Evolutionary conservation across 2,113 vertebrate genomes (phyloP).

Genomic region (Xiphophorus maculatus): DNA sequence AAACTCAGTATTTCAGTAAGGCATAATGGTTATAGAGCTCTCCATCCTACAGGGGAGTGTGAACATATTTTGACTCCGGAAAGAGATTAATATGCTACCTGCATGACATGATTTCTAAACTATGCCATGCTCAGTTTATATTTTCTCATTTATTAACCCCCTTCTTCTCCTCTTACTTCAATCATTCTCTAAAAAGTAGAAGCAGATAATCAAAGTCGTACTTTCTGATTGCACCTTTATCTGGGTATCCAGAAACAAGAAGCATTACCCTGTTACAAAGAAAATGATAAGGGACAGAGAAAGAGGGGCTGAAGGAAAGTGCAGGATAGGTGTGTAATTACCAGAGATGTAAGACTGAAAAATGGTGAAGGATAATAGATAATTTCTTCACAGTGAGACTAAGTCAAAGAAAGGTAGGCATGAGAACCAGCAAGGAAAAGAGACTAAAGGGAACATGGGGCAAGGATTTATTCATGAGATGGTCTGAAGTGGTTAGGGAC

Average conservation of each 20-base stretch:
- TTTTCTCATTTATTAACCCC: slow-evolving; percentile 1
- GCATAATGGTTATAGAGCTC: not conserved
- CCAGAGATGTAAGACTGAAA: slow-evolving; percentile 42
- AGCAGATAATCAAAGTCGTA: slow-evolving; percentile 34
- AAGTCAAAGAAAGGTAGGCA: slow-evolving; percentile 38
- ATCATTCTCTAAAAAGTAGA: slow-evolving; percentile 46
- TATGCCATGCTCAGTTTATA: slow-evolving; percentile 32
- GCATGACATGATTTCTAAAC: not conserved
- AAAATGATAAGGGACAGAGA: slow-evolving; percentile 50
- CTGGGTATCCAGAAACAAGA: slow-evolving; percentile 43
- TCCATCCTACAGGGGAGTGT: not conserved
- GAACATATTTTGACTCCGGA: slow-evolving; percentile 1
- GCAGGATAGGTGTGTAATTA: slow-evolving; percentile 57
- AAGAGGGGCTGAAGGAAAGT: slow-evolving; percentile 63
- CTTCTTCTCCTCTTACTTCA: not conserved
- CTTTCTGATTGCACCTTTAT: slow-evolving; percentile 49
- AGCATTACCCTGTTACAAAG: slow-evolving; percentile 41
- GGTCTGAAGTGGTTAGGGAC: slow-evolving; percentile 26
- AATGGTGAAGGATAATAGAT: slow-evolving; percentile 34
- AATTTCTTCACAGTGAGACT: slow-evolving; percentile 45
- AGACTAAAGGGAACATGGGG: slow-evolving; percentile 10
- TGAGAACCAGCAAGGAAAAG: slow-evolving; percentile 3
- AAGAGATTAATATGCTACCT: not conserved
- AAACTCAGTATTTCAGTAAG: not conserved
- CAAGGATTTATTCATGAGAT: slow-evolving; percentile 63